Evolutionary conservation across 2,888 invertebrate species (phyloP).

Genomic region (Candidula unifasciata): DNA sequence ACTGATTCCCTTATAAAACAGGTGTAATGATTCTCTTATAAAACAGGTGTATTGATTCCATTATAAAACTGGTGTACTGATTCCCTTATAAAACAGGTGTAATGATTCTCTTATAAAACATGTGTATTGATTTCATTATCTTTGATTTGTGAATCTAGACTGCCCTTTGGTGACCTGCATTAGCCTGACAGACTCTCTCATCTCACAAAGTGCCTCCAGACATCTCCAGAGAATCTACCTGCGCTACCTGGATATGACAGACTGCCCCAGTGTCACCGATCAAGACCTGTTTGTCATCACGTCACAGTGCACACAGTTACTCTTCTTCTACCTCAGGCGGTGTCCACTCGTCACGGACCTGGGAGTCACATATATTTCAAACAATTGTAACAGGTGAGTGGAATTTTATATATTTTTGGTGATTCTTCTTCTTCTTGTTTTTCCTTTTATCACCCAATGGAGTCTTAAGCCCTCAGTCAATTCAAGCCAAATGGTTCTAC

Average conservation of each 20-base stretch:
- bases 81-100: too few species aligned
- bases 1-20: too few species aligned
- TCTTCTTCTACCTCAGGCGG: constrained; percentile 90
- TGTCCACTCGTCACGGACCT: constrained; percentile 93
- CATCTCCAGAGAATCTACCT: constrained; percentile 82
- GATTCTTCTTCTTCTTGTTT: too few species aligned
- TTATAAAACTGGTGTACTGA: too few species aligned
- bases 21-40: too few species aligned
- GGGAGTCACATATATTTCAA: constrained; percentile 93
- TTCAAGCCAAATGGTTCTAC: too few species aligned
- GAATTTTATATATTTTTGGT: too few species aligned
- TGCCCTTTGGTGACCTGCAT: constrained; percentile 89
- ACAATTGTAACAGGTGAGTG: constrained; percentile 84
- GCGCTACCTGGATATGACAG: constrained; percentile 93
- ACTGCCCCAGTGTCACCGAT: constrained; percentile 91
- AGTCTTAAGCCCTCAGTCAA: too few species aligned
- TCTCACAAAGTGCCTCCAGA: constrained; percentile 71
- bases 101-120: too few species aligned
- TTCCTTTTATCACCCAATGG: too few species aligned
- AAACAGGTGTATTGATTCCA: too few species aligned
- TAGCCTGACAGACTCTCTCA: constrained; percentile 74
- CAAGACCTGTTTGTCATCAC: constrained; percentile 89
- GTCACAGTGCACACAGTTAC: constrained; percentile 90
- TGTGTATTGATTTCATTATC: too few species aligned
- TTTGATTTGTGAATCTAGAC: constrained; percentile 77